Evolutionary conservation across 2,113 vertebrate species (phyloP), one percentile per base, ranked within the genome.

Genomic region (Labrus mixtus): DNA sequence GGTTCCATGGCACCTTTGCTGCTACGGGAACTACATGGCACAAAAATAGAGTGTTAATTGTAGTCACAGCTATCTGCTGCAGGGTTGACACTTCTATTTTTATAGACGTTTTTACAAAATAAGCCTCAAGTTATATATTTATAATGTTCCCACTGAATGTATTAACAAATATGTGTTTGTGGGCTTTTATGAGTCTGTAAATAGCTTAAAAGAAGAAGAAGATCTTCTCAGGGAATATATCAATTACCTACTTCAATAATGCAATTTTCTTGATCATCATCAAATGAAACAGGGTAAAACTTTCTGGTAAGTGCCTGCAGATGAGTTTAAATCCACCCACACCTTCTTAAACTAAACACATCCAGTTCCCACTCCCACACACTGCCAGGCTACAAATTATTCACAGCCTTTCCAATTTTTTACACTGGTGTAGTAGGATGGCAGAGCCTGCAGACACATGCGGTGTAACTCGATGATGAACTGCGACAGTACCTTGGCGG

Each of bases 401-500:
- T 87, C 82, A 78, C 79, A 84, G 63, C 74, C 66, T 85, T 81
- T 78, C 48, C 55, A 37, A 1, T 50, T 59, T 25, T 55, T 73
- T 61, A 41, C 73, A 58, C 50, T 37, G 43, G 25, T 85, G 66
- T 56, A 80, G 69, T 59, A 50, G 73, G 78, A 66, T 11, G 50
- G 60, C 65, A 37, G 17, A 62, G 48, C 13, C 68, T 56, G 68
- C 23, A 70, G 54, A 78, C 50, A 46, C 59, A 46, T 60, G 65
- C 22, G 41, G 8, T 39, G 50, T 36, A 72, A 59, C 67, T 12
- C 37, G 17, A 72, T 68, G 68, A 76, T 71, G 51, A 84, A 39
- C 56, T 41, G 73, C 65, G 65, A 53, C 51, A 29, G 19, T 91
- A 95, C 94, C 94, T 93, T 68, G 46, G 16, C 55, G 74, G 29